Conservation (phyloP, 1,140 invertebrate species). For the Papilio glaucus region DNA sequence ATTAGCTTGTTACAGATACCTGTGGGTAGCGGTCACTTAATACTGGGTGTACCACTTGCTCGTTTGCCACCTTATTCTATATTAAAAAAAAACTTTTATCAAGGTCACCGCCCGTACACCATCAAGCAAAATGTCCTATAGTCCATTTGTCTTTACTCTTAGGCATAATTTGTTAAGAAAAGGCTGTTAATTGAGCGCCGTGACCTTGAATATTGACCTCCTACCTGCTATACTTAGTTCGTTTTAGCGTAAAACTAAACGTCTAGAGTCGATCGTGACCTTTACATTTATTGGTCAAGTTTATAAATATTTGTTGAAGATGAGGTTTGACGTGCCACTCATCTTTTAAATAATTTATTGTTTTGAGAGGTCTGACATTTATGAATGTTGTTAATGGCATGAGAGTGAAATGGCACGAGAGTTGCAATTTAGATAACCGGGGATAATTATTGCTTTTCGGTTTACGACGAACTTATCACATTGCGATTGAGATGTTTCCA, state of each 20-base stretch:
- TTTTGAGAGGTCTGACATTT: slow-evolving; percentile 19
- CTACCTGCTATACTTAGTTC: slow-evolving; percentile 6
- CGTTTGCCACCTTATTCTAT: no score
- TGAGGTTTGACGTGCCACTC: neutral
- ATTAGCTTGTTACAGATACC: no score
- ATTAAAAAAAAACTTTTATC: no score
- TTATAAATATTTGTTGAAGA: slow-evolving; percentile 24
- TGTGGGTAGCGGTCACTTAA: no score
- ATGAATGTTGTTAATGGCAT: neutral
- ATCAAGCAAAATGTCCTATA: no score
- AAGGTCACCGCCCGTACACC: no score
- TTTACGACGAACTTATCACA: no score
- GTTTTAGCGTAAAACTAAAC: neutral
- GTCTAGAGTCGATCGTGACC: slow-evolving; percentile 26
- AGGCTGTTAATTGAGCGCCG: neutral
- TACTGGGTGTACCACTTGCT: no score
- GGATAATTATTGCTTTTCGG: no score
- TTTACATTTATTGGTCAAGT: slow-evolving; percentile 35
- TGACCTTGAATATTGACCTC: slow-evolving; percentile 29
- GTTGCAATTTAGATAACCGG: no score
- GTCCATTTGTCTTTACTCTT: neutral
- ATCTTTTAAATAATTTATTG: slow-evolving; percentile 19
- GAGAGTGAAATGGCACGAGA: no score
- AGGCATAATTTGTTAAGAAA: neutral
- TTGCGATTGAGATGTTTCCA: no score